Conservation (phyloP, 2,888 invertebrate genomes). For the Noctua janthina region DNA sequence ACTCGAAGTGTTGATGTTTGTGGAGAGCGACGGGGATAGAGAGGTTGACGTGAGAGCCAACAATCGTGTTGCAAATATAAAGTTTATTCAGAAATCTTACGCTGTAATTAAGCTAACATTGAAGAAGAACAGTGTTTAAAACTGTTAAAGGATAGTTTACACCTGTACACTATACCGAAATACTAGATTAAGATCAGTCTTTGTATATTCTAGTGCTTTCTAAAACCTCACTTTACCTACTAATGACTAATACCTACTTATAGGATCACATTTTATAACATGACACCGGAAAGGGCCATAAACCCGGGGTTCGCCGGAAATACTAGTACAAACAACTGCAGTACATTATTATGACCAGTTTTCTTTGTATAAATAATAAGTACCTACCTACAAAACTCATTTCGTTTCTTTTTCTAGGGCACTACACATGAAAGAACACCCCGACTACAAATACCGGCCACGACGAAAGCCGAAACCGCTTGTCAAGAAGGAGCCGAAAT, state of each 20-base stretch:
- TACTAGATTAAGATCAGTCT: neutral
- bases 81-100: conserved; percentile 48
- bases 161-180: neutral
- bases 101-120: conserved; percentile 16
- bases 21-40: conserved; percentile 25
- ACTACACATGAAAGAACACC: conserved; percentile 98
- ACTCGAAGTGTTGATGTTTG: conserved; percentile 49
- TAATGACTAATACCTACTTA: neutral
- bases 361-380: neutral
- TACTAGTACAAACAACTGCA: neutral
- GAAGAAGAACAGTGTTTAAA: neutral
- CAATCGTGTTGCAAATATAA: conserved; percentile 30
- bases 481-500: conserved; percentile 95
- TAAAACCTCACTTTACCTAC: neutral
- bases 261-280: neutral
- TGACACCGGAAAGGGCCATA: neutral
- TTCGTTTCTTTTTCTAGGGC: conserved; percentile 90
- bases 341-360: neutral
- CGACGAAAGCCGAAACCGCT: conserved; percentile 96
- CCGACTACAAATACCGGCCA: conserved; percentile 97
- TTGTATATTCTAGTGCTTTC: neutral
- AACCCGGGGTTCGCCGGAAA: neutral
- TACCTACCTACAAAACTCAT: neutral
- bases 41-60: conserved; percentile 50
- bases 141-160: neutral